Conservation (phyloP, 2,113 vertebrate genomes). For the Suricata suricatta region DNA sequence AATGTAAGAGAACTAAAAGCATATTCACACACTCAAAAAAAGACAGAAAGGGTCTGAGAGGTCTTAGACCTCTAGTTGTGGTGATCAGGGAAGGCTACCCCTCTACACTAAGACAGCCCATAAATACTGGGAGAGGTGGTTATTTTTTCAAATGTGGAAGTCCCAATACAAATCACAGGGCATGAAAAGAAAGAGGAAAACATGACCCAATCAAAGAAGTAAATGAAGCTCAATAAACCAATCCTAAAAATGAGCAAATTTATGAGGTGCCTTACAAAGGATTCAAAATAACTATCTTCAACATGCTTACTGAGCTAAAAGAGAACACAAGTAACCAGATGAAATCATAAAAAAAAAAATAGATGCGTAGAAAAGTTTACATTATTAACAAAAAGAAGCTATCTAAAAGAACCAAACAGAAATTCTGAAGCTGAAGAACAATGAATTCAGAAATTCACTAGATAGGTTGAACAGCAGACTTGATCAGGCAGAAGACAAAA, state of each 20-base stretch:
- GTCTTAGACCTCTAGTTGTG: not conserved
- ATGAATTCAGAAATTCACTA: not conserved
- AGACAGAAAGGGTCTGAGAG: not conserved
- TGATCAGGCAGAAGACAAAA: not conserved
- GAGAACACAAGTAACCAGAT: not conserved
- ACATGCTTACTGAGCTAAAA: not conserved
- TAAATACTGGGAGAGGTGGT: not conserved
- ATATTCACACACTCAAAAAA: too few relatives aligned
- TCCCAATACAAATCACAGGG: not conserved
- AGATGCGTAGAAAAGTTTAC: not conserved
- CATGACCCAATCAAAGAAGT: not conserved
- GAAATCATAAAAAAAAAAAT: not conserved
- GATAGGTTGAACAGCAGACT: not conserved
- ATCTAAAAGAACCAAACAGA: not conserved
- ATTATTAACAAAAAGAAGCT: not conserved
- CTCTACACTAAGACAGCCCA: not conserved
- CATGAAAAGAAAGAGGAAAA: not conserved
- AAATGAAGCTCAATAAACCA: not conserved
- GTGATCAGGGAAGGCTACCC: not conserved
- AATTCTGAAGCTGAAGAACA: not conserved
- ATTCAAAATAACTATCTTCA: not conserved
- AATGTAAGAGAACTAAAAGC: not conserved
- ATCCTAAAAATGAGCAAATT: not conserved
- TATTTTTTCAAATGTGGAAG: not conserved
- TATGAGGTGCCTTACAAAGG: not conserved